Evolutionary conservation across 2,113 vertebrate genomes (phyloP).

Genomic region (Cygnus buccinator): DNA sequence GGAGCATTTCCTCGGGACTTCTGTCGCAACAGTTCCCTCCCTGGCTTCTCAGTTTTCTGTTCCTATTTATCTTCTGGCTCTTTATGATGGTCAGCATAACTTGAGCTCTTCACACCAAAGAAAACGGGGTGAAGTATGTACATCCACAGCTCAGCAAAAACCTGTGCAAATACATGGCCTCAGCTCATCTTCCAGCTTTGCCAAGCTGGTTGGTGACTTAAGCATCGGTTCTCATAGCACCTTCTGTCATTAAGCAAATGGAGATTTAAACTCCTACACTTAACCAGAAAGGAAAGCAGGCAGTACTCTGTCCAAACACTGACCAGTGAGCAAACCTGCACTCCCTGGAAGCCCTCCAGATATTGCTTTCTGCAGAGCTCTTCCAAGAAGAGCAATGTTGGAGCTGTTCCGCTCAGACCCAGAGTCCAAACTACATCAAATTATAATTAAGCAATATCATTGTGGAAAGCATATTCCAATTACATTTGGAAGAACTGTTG

Average conservation of each 20-base stretch:
- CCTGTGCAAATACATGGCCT: not conserved
- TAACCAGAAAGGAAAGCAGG: not conserved
- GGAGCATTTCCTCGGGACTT: not conserved
- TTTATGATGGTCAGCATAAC: not conserved
- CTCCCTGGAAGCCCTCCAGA: not conserved
- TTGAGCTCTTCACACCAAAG: not conserved
- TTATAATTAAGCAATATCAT: conserved; percentile 4
- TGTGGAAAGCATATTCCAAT: conserved; percentile 14
- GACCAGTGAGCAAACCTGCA: not conserved
- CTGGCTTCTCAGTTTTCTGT: not conserved
- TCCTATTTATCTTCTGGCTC: not conserved
- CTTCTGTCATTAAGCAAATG: not conserved
- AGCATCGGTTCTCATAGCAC: not conserved
- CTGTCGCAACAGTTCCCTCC: not conserved
- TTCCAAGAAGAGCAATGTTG: not conserved
- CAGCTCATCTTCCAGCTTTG: not conserved
- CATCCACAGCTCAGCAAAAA: not conserved
- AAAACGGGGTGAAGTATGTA: not conserved
- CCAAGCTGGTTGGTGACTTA: not conserved
- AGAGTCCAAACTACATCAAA: not conserved
- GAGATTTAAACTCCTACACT: not conserved
- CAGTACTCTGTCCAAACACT: not conserved
- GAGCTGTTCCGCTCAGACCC: not conserved
- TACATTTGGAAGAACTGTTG: conserved; percentile 44
- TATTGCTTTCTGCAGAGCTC: not conserved